Evolutionary conservation across 2,888 invertebrate species (phyloP).

Genomic region (Psylliodes chrysocephalus): DNA sequence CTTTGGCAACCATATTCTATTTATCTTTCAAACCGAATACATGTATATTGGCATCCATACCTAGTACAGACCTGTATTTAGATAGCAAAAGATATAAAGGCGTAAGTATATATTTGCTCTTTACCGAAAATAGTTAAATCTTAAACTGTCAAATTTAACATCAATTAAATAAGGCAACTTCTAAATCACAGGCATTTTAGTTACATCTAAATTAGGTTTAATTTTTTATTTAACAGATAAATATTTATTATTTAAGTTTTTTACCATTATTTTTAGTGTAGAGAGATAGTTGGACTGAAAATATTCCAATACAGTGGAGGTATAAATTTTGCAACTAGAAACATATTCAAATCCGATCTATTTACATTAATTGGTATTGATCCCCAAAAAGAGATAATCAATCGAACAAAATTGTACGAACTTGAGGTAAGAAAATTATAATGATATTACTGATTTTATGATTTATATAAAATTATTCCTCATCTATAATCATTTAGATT

Average conservation of each 20-base stretch:
- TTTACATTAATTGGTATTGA: constrained; percentile 66
- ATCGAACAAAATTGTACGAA: constrained; percentile 62
- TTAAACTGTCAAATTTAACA: no score
- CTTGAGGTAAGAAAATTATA: constrained; percentile 12
- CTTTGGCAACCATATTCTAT: constrained; percentile 74
- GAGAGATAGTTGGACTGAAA: constrained; percentile 72
- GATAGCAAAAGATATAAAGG: constrained; percentile 73
- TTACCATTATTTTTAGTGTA: constrained; percentile 65
- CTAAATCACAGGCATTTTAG: no score
- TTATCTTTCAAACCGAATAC: constrained; percentile 73
- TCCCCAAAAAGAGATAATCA: constrained; percentile 64
- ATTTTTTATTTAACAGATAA: no score
- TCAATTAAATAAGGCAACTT: no score
- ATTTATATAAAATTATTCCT: no score
- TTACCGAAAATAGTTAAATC: no score
- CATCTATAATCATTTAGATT: no score
- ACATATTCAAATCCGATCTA: constrained; percentile 68
- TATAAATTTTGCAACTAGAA: constrained; percentile 74
- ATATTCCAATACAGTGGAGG: constrained; percentile 77
- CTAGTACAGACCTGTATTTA: constrained; percentile 74
- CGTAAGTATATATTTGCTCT: no score
- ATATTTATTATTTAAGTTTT: no score
- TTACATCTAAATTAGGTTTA: no score
- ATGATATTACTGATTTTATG: no score
- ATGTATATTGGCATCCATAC: constrained; percentile 72